Evolutionary conservation across 2,113 vertebrate genomes (phyloP).

Genomic region (Rafetus swinhoei): DNA sequence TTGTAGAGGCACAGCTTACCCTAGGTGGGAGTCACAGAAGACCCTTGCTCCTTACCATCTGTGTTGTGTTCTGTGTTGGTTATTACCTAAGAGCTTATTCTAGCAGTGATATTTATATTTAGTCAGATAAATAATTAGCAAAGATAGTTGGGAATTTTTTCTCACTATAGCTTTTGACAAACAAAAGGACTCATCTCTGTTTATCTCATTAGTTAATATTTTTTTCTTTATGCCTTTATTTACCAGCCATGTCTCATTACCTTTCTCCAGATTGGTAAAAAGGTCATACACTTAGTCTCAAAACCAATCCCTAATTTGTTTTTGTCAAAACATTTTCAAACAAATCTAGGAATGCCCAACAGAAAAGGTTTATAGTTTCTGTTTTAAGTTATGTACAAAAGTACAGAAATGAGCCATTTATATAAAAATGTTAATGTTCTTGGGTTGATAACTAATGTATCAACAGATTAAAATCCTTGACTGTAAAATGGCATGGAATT

Average conservation of each 20-base stretch:
- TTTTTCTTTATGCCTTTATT: neutral
- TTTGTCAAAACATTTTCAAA: neutral
- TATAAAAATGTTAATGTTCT: slow-evolving; percentile 1
- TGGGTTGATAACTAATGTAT: slow-evolving; percentile 45
- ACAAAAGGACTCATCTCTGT: neutral
- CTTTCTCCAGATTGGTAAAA: neutral
- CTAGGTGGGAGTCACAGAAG: neutral
- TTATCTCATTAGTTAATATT: neutral
- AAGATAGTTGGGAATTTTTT: neutral
- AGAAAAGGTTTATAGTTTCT: neutral
- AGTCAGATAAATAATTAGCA: neutral
- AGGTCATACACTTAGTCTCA: neutral
- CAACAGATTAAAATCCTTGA: slow-evolving; percentile 16
- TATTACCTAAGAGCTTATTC: neutral
- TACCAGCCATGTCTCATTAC: neutral
- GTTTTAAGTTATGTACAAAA: neutral
- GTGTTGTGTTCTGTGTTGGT: neutral
- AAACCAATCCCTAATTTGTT: neutral
- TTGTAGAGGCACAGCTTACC: neutral
- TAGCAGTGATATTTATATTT: neutral
- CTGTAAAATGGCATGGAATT: slow-evolving; percentile 32
- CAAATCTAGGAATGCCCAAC: neutral
- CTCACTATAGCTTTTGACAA: neutral
- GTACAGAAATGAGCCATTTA: neutral
- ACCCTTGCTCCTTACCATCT: neutral